Evolutionary conservation across 2,113 vertebrate genomes (phyloP).

Genomic region (Argyrosomus japonicus): DNA sequence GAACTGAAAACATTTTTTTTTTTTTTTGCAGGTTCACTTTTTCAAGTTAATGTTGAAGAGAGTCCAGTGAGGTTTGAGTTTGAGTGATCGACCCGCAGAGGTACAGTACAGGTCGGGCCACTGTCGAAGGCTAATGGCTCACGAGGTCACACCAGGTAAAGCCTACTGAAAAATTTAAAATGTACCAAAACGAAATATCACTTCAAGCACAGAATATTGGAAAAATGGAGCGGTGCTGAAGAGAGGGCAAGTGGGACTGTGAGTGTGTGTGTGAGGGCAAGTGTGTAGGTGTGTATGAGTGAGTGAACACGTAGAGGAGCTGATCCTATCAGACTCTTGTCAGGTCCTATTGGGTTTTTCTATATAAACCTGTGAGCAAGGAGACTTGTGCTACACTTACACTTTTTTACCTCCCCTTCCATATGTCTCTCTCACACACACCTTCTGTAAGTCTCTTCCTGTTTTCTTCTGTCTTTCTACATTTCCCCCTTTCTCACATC

Average conservation of each 20-base stretch:
- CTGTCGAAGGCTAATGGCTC: slow-evolving; percentile 46
- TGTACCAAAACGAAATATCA: slow-evolving; percentile 61
- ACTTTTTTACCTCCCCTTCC: slow-evolving; percentile 40
- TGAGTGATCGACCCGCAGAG: slow-evolving; percentile 28
- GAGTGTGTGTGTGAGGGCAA: slow-evolving; percentile 51
- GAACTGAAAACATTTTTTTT: slow-evolving; percentile 27
- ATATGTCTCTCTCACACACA: slow-evolving; percentile 20
- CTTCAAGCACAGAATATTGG: slow-evolving; percentile 54
- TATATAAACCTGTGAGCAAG: slow-evolving; percentile 39
- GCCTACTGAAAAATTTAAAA: slow-evolving; percentile 66
- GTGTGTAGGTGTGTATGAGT: slow-evolving; percentile 63
- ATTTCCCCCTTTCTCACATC: slow-evolving; percentile 64
- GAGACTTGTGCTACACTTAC: slow-evolving; percentile 47
- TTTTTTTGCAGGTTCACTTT: slow-evolving; percentile 10
- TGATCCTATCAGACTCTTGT: slow-evolving; percentile 71
- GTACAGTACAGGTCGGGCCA: slow-evolving; percentile 3
- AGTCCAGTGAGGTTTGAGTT: not conserved
- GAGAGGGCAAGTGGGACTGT: slow-evolving; percentile 61
- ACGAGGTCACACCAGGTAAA: slow-evolving; percentile 55
- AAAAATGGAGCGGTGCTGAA: slow-evolving; percentile 58
- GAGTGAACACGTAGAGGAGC: slow-evolving; percentile 51
- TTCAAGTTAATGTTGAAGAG: slow-evolving; percentile 9
- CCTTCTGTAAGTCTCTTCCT: slow-evolving; percentile 32
- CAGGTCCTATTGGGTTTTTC: slow-evolving; percentile 61
- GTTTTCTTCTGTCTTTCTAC: slow-evolving; percentile 42